Evolutionary conservation across 1,140 invertebrate species (phyloP).

Genomic region (Leptinotarsa lineolata): DNA sequence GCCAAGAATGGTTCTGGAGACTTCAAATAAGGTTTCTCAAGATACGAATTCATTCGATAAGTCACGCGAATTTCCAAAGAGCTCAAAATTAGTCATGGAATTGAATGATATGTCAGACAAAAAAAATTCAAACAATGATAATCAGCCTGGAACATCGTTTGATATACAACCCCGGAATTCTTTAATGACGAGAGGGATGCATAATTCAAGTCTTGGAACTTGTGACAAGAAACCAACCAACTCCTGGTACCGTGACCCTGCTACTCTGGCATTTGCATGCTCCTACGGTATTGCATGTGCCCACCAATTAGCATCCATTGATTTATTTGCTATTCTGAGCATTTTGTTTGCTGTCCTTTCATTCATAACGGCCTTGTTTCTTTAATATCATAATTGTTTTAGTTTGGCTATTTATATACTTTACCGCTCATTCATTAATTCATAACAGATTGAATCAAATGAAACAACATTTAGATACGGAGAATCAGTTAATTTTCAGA

Average conservation of each 20-base stretch:
- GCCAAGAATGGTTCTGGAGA: slow-evolving; percentile 49
- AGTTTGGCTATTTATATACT: not conserved
- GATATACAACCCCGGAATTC: not conserved
- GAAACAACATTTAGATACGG: not conserved
- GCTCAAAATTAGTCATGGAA: slow-evolving; percentile 16
- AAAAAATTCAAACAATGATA: not conserved
- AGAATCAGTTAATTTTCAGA: not conserved
- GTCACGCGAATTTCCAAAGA: slow-evolving; percentile 17
- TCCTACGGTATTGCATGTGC: slow-evolving; percentile 68
- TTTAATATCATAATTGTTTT: slow-evolving; percentile 33
- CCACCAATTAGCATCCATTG: slow-evolving; percentile 65
- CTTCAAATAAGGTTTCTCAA: slow-evolving; percentile 33
- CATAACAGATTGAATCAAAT: not conserved
- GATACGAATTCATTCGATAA: not conserved
- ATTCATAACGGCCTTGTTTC: slow-evolving; percentile 65
- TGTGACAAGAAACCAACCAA: slow-evolving; percentile 34
- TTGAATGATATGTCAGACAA: not conserved
- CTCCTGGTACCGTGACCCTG: slow-evolving; percentile 62
- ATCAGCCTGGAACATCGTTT: slow-evolving; percentile 6
- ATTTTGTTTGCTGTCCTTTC: slow-evolving; percentile 71
- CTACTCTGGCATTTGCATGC: slow-evolving; percentile 66
- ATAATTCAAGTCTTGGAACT: slow-evolving; percentile 22
- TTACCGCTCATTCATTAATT: not conserved
- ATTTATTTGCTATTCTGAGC: slow-evolving; percentile 69
- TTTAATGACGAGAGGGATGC: not conserved